Percentiles rank a stretch among this genome's conserved stretches.
Conservation (phyloP, 2,113 vertebrate genomes). For the Edolisoma coerulescens region DNA sequence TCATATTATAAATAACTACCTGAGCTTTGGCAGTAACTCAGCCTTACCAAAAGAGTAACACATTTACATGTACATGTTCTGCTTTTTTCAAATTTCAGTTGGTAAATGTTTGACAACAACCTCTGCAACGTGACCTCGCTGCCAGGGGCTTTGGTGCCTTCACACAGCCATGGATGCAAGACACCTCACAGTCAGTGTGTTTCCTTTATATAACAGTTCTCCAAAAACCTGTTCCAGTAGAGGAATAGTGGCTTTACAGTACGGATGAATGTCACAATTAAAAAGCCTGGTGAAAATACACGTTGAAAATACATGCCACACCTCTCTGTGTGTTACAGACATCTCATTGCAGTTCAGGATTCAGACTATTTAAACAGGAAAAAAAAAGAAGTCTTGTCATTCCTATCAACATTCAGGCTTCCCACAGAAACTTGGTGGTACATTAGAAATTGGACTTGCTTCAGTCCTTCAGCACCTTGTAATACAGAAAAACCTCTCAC, state of each 20-base stretch:
- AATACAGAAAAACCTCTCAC: neutral
- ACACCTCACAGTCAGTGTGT: neutral
- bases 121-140: neutral
- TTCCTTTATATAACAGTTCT: neutral
- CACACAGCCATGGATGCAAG: neutral
- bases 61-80: neutral
- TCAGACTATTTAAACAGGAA: neutral
- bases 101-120: neutral
- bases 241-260: neutral
- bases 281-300: neutral
- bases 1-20: neutral
- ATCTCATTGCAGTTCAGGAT: neutral
- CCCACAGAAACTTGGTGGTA: neutral
- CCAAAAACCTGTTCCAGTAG: neutral
- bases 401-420: neutral
- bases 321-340: neutral
- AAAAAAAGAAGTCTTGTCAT: neutral
- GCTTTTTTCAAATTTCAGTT: neutral
- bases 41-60: neutral
- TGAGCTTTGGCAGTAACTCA: neutral
- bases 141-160: neutral
- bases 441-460: neutral
- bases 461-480: neutral
- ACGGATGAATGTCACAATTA: neutral
- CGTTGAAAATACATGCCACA: neutral